Base-by-base conservation (phyloP, 2,797 vertebrate genomes). In the Diplodus sargus region DNA sequence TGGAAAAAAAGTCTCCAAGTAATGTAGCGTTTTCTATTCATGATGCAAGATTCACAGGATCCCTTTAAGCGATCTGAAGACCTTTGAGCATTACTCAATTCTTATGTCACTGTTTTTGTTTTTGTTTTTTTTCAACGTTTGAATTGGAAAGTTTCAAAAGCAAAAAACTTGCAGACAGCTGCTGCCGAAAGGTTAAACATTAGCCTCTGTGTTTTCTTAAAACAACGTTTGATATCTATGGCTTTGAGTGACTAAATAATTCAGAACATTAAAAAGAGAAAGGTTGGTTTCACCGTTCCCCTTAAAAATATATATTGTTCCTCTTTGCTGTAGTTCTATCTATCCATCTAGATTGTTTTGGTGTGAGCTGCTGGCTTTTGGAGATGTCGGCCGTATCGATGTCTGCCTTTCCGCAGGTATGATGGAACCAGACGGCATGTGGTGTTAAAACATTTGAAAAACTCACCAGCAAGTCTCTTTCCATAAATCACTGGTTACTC, bases 211-310 rank as follows among this genome's bases (percentile, higher is more conserved):
- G 22, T 79, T 79, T 53, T 62, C 23, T 64, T 52, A 47, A 65
- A 79, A 71, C 25, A 52, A 17, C 63, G 52, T 72, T 64, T 81
- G 69, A 65, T 80, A 67, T 78, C 28, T 83, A 63, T 72, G 53
- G 45, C 54, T 72, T 75, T 75, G 71, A 66, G 57, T 23, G 39
- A 54, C 71, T 56, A 47, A 85, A 85, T 78, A 67, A 80, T 81
- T 76, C 42, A 79, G 57, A 9, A 49, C 65, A 15, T 48, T 42
- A 51, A 77, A 62, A 22, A 49, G 57, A 76, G 60, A 60, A 62
- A 71, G 42, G 49, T 71, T 79, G 60, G 9, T 76, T 81, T 65
- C 57, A 70, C 15, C 16, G 45, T 6, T 47, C 5, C 16, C 45
- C 45, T 47, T 15, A 47, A 47, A 47, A 47, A 47, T 47, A 6